phyloP scores from a whole-genome alignment of 2,113 vertebrate genomes.

The Crotalus helleri region DNA sequence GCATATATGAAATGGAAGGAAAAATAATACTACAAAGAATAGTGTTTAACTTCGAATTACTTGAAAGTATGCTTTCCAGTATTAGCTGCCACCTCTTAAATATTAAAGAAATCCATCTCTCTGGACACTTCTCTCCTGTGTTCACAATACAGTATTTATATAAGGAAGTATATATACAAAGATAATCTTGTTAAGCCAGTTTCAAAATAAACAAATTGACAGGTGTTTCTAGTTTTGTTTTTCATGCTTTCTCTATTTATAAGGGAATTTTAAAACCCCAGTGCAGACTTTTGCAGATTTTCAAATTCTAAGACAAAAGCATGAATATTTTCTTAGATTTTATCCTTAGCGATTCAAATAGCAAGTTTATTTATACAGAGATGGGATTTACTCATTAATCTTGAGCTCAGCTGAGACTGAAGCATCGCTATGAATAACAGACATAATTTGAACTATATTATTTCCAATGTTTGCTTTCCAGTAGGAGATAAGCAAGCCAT shows the following conservation, averaged over 20 bases:
- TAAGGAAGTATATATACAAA: neutral
- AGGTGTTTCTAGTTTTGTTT: neutral
- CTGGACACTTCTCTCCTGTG: neutral
- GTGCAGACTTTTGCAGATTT: neutral
- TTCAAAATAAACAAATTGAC: neutral
- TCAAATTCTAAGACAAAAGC: neutral
- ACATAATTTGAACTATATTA: neutral
- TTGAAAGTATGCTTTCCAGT: conserved; percentile 6
- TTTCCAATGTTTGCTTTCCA: neutral
- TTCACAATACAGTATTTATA: conserved; percentile 10
- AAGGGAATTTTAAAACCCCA: neutral
- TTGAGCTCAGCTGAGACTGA: neutral
- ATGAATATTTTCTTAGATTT: neutral
- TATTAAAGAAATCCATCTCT: neutral
- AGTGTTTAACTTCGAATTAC: neutral
- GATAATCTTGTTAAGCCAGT: neutral
- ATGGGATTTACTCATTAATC: neutral
- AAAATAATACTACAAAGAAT: conserved; percentile 7
- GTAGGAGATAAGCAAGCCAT: neutral
- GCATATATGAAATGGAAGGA: neutral
- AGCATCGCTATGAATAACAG: neutral
- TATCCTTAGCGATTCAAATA: neutral
- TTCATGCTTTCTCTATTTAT: neutral
- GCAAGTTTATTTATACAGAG: neutral
- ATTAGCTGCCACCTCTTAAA: conserved; percentile 2